Evolutionary conservation across 2,888 invertebrate genomes (phyloP).

Genomic region (Glaucopsyche alexis): DNA sequence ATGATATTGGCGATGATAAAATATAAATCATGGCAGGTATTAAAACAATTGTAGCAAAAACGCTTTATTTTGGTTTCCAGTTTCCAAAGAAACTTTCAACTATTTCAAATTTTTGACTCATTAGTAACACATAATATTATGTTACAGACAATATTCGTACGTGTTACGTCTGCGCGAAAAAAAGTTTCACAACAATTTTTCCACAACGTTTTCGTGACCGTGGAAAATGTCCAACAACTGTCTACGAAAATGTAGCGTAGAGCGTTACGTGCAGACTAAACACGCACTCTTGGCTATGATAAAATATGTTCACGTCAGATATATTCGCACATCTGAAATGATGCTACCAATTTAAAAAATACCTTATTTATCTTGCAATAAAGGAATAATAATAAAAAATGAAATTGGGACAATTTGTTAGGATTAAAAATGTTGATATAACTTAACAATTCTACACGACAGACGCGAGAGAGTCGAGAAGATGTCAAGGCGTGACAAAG

Average conservation of each 20-base stretch:
- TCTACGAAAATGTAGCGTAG: conserved; percentile 1
- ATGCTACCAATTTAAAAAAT: no score
- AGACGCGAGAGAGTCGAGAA: no score
- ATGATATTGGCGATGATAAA: not conserved
- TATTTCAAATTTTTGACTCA: not conserved
- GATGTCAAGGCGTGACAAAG: no score
- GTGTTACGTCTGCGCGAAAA: not conserved
- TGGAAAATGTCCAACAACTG: not conserved
- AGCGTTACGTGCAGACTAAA: not conserved
- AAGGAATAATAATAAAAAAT: no score
- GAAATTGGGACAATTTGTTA: no score
- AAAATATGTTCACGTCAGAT: not conserved
- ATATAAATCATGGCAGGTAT: not conserved
- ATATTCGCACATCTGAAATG: no score
- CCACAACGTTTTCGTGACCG: not conserved
- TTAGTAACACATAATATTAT: not conserved
- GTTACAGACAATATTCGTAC: not conserved
- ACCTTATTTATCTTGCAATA: no score
- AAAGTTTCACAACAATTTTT: conserved; percentile 5
- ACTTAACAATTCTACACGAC: no score
- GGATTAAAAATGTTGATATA: no score
- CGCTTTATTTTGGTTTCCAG: not conserved
- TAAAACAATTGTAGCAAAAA: not conserved
- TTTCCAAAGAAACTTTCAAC: not conserved
- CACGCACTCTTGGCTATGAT: not conserved